These are phyloP conservation scores for Lomographa bimaculata DNA, from an alignment of 2,888 invertebrate species.

Conservation along the genomic window DNA sequence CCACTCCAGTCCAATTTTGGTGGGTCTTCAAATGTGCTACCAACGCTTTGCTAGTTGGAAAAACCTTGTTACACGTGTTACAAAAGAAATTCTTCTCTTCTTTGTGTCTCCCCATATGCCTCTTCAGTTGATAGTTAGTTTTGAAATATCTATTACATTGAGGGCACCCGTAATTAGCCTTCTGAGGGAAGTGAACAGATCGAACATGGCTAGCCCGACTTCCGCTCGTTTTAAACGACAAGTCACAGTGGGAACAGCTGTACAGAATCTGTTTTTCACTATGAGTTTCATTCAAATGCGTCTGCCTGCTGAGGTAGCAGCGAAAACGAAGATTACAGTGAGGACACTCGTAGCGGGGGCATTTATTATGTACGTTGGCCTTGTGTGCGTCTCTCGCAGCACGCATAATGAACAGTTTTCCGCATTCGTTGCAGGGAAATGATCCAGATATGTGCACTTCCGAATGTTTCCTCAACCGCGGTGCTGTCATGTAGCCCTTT, in stretches of 20 bases:
- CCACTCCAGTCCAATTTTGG: slow-evolving; percentile 54
- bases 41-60: slow-evolving; percentile 58
- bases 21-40: slow-evolving; percentile 64
- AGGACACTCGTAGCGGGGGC: slow-evolving; percentile 69
- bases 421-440: slow-evolving; percentile 69
- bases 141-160: slow-evolving; percentile 69
- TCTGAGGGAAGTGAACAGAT: slow-evolving; percentile 61
- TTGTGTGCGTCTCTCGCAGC: slow-evolving; percentile 69
- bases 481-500: slow-evolving; percentile 73
- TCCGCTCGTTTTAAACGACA: slow-evolving; percentile 68
- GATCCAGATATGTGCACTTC: slow-evolving; percentile 68
- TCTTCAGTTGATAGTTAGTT: slow-evolving; percentile 66
- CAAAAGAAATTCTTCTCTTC: slow-evolving; percentile 65
- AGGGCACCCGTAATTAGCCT: slow-evolving; percentile 55
- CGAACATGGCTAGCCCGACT: slow-evolving; percentile 63
- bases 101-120: slow-evolving; percentile 67
- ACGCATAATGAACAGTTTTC: slow-evolving; percentile 60
- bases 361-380: slow-evolving; percentile 62
- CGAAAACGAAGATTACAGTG: slow-evolving; percentile 66
- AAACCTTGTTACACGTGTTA: slow-evolving; percentile 61
- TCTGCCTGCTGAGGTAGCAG: slow-evolving; percentile 68
- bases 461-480: slow-evolving; percentile 68
- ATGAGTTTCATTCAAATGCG: slow-evolving; percentile 66
- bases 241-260: slow-evolving; percentile 61
- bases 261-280: slow-evolving; percentile 64